Evolutionary conservation across 2,888 invertebrate genomes (phyloP), one percentile per base, ranked within the genome.

Genomic region (Cerceris rybyensis): DNA sequence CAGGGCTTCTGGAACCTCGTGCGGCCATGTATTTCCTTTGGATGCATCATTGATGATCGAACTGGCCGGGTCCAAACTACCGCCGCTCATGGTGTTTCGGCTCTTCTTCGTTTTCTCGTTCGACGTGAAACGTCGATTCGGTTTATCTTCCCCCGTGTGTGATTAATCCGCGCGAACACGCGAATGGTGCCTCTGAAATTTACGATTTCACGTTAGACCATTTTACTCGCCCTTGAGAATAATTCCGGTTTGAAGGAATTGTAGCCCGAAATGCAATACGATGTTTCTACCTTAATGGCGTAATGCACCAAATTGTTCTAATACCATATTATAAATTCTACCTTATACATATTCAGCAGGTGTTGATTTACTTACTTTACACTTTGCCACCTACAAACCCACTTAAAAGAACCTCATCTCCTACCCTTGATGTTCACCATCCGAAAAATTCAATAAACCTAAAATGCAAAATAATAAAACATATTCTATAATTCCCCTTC

Each of bases 31-130:
- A 90, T 91, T 88, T 89, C 86, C 80, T 87, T 87, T 83, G 84
- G 78, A 72, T 92, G 90, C 91, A 91, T 91, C 90, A 91, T 92
- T 92, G 89, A 92, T 91, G 88, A 82, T 71, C 65, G 67, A 50
- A 65, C 72, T 60, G 43, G 74, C 14, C 60, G 63, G 67, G 70
- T 73, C 63, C 78, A 77, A 54, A 72, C 70, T 66, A 68, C 63
- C 60, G 61, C 50, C 59, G 28, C 70, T 65, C 68, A 71, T 46
- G 42, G 17, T 50, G 14, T 59, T 54, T 60, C 43, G 17, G 16
- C 42, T 52, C 49, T 49, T 41, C 6, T 65, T 58, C 73, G n/a
- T 16, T 52, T 54, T 65, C 60, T 49, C 63, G 14, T 28, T 55
- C 67, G 66, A 57, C 66, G 64, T 49, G 57, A 6, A 55, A 59